Conservation (phyloP, 2,113 vertebrate species). For the Aphelocoma coerulescens region DNA sequence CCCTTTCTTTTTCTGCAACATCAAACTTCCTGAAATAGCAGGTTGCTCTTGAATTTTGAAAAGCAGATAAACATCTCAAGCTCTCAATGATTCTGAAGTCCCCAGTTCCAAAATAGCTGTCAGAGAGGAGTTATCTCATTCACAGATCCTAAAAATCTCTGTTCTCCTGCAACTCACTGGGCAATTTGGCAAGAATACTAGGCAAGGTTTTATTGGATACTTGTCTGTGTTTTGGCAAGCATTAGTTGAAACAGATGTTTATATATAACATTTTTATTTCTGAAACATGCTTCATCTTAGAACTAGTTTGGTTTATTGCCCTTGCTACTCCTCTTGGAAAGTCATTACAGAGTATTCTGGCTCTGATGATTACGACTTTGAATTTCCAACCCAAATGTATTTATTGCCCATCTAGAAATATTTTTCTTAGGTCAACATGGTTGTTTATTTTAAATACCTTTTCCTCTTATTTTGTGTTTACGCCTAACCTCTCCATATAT, state of each 20-base stretch:
- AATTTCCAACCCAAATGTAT: not conserved
- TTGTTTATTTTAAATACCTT: not conserved
- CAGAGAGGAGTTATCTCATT: not conserved
- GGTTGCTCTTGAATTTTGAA: not conserved
- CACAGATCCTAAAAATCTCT: not conserved
- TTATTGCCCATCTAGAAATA: not conserved
- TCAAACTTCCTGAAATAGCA: not conserved
- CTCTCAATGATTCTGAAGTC: not conserved
- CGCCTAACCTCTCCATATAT: not conserved
- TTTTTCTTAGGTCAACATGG: not conserved
- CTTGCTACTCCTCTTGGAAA: not conserved
- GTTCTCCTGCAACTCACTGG: not conserved
- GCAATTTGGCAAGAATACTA: not conserved
- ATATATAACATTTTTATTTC: conserved; percentile 19
- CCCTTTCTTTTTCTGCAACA: not conserved
- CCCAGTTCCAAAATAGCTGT: not conserved
- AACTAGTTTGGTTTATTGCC: conserved; percentile 6
- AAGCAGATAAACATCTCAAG: not conserved
- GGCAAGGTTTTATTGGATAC: not conserved
- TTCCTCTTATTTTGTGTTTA: not conserved
- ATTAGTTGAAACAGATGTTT: conserved; percentile 20
- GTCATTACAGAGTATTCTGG: not conserved
- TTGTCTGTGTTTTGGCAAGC: conserved; percentile 6
- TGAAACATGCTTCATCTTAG: not conserved
- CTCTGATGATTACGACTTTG: not conserved